Evolutionary conservation across 2,113 vertebrate genomes (phyloP).

Genomic region (Pelodiscus sinensis): DNA sequence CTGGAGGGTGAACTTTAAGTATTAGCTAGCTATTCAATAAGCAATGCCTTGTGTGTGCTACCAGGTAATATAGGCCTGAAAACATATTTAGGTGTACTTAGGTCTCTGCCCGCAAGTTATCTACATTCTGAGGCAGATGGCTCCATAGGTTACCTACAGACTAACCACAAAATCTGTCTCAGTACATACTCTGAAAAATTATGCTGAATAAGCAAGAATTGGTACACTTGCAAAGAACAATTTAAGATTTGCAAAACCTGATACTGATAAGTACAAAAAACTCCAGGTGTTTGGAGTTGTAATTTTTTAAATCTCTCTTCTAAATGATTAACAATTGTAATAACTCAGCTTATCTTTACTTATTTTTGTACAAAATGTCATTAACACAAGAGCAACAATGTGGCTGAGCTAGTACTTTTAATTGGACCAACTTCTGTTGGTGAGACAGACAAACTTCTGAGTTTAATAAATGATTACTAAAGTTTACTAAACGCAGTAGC

Average conservation of each 20-base stretch:
- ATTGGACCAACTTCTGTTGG: neutral
- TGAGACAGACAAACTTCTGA: neutral
- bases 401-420: neutral
- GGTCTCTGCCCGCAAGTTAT: neutral
- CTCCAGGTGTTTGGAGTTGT: neutral
- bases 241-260: neutral
- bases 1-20: neutral
- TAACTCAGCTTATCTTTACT: neutral
- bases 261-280: neutral
- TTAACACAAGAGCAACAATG: neutral
- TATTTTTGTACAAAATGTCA: neutral
- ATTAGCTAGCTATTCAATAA: neutral
- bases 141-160: neutral
- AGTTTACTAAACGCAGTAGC: neutral
- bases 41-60: neutral
- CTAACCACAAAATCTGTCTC: neutral
- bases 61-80: neutral
- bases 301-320: neutral
- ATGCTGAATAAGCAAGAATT: neutral
- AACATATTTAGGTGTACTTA: neutral
- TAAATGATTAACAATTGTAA: neutral
- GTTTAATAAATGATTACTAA: neutral
- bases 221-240: neutral
- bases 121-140: neutral
- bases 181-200: neutral